phyloP scores from a whole-genome alignment of 2,797 vertebrate species.

The Arctocebus calabarensis region DNA sequence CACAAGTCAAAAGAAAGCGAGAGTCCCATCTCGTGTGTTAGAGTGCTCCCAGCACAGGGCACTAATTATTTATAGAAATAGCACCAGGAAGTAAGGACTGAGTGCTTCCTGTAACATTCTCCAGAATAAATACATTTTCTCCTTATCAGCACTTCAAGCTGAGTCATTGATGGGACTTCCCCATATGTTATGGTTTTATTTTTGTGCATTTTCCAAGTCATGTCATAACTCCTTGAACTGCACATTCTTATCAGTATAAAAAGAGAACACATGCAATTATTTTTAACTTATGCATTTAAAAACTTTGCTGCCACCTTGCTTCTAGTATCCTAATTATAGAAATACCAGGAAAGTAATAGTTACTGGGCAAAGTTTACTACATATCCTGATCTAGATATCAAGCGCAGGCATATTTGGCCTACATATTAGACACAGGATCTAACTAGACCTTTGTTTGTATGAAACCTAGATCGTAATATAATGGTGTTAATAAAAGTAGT shows the following conservation, averaged over 20 bases:
- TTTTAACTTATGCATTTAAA: not conserved
- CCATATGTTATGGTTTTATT: not conserved
- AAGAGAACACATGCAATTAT: not conserved
- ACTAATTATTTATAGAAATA: conserved; percentile 64
- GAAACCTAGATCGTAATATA: not conserved
- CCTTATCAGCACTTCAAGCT: conserved; percentile 4
- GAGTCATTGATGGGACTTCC: not conserved
- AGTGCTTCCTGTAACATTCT: conserved; percentile 5
- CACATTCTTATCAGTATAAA: not conserved
- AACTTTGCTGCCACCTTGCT: not conserved
- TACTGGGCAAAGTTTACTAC: not conserved
- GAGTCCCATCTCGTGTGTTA: not conserved
- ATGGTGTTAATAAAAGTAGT: not conserved
- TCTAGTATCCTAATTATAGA: not conserved
- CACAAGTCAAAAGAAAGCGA: conserved; percentile 55
- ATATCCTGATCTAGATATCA: not conserved
- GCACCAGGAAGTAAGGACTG: not conserved
- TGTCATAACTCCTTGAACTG: conserved; percentile 28
- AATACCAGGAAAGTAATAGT: not conserved
- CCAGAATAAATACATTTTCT: conserved; percentile 52
- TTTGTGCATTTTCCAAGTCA: not conserved
- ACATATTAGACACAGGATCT: not conserved
- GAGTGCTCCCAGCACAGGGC: not conserved
- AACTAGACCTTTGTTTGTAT: not conserved
- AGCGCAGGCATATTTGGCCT: not conserved